Conservation (phyloP, 1,140 invertebrate genomes). For the Bombus picipes region DNA sequence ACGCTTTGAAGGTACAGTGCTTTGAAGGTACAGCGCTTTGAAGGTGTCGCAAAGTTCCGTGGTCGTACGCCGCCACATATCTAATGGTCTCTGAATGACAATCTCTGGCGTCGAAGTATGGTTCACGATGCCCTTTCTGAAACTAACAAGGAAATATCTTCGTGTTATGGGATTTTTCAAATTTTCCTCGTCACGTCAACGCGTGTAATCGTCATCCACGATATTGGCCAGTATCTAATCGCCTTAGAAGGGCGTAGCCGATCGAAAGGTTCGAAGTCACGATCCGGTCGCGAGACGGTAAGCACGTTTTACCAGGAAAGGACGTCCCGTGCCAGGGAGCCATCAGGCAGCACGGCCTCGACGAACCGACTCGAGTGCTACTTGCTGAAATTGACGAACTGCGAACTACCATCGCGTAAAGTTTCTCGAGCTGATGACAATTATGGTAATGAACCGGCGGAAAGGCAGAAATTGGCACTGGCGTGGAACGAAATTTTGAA, state of each 20-base stretch:
- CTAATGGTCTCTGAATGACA: neutral
- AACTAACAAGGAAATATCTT: neutral
- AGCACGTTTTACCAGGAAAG: conserved; percentile 71
- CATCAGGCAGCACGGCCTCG: conserved; percentile 69
- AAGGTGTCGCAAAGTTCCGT: too few species aligned
- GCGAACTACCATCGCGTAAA: conserved; percentile 63
- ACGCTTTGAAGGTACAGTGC: too few species aligned
- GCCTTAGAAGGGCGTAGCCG: conserved; percentile 23
- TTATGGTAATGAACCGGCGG: conserved; percentile 13
- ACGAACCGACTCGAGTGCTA: conserved; percentile 53
- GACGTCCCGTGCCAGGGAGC: conserved; percentile 78
- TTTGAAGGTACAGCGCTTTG: too few species aligned
- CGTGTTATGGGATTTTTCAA: neutral
- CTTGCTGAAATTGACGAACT: conserved; percentile 65
- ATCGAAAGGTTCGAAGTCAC: conserved; percentile 46
- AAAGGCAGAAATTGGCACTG: neutral
- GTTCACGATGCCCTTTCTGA: neutral
- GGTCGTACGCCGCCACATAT: too few species aligned
- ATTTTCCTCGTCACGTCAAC: neutral
- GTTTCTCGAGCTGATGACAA: conserved; percentile 1
- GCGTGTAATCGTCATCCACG: neutral
- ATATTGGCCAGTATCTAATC: neutral
- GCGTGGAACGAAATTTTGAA: neutral
- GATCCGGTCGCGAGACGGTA: conserved; percentile 38
- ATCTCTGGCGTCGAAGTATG: neutral